Evolutionary conservation across 2,797 vertebrate species (phyloP).

Genomic region (Cirrhinus mrigala): DNA sequence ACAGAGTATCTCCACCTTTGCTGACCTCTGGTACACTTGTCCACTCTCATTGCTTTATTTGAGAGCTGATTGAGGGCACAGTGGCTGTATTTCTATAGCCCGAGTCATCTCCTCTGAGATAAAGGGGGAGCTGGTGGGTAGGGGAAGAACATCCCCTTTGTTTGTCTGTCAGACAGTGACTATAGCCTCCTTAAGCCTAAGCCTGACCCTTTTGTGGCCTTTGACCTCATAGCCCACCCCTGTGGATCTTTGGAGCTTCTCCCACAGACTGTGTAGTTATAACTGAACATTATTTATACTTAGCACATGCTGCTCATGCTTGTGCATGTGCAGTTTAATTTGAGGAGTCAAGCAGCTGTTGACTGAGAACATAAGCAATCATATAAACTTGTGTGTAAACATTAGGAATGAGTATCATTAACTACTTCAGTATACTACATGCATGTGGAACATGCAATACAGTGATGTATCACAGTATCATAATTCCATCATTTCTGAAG

Average conservation of each 20-base stretch:
- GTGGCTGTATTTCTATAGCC: conserved; percentile 42
- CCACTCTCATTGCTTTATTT: conserved; percentile 42
- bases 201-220: conserved; percentile 73
- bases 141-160: conserved; percentile 63
- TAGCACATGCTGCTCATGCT: not conserved
- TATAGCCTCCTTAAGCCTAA: conserved; percentile 67
- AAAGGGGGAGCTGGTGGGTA: conserved; percentile 39
- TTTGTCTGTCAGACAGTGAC: conserved; percentile 72
- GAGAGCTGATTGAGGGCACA: conserved; percentile 40
- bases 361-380: not conserved
- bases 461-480: not conserved
- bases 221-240: conserved; percentile 71
- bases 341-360: not conserved
- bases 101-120: conserved; percentile 60
- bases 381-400: not conserved
- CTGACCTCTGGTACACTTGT: conserved; percentile 28
- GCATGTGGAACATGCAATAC: not conserved
- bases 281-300: conserved; percentile 44
- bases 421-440: not conserved
- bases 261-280: conserved; percentile 40
- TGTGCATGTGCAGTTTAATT: not conserved
- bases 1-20: conserved; percentile 20
- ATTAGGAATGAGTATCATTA: not conserved
- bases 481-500: not conserved
- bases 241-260: conserved; percentile 67